phyloP scores from a whole-genome alignment of 2,797 vertebrate genomes.

The Falco rusticolus region DNA sequence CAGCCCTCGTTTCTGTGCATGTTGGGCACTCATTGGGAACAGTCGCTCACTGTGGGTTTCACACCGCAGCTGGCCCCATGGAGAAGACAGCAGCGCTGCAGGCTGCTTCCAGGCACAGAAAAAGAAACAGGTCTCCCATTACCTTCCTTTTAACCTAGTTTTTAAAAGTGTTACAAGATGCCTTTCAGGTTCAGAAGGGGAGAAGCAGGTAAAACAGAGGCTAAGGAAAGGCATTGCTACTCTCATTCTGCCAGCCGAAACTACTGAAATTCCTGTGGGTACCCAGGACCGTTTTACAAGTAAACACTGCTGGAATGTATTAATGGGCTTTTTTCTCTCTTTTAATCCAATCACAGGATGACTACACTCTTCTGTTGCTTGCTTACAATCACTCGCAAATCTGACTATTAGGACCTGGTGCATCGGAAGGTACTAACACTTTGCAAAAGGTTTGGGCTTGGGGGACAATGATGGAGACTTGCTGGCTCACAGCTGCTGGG shows the following conservation, averaged over 20 bases:
- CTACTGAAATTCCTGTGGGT: background rate
- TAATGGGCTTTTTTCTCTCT: background rate
- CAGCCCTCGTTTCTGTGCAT: background rate
- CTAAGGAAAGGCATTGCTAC: background rate
- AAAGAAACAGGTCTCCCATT: background rate
- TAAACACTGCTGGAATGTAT: background rate
- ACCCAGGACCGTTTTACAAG: background rate
- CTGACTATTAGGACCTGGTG: background rate
- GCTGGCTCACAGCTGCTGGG: background rate
- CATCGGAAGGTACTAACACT: fast-evolving
- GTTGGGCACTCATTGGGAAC: background rate
- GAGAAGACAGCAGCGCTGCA: background rate
- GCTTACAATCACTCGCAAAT: background rate
- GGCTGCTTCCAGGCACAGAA: background rate
- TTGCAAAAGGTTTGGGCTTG: background rate
- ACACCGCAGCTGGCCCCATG: background rate
- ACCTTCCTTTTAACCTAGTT: background rate
- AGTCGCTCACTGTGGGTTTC: background rate
- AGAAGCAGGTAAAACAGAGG: background rate
- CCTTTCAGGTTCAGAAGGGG: background rate
- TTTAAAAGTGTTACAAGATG: background rate
- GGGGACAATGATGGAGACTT: background rate
- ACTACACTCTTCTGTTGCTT: background rate
- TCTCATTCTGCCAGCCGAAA: background rate
- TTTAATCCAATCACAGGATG: background rate